Conservation (phyloP, 2,113 vertebrate species). For the Ranitomeya imitator region DNA sequence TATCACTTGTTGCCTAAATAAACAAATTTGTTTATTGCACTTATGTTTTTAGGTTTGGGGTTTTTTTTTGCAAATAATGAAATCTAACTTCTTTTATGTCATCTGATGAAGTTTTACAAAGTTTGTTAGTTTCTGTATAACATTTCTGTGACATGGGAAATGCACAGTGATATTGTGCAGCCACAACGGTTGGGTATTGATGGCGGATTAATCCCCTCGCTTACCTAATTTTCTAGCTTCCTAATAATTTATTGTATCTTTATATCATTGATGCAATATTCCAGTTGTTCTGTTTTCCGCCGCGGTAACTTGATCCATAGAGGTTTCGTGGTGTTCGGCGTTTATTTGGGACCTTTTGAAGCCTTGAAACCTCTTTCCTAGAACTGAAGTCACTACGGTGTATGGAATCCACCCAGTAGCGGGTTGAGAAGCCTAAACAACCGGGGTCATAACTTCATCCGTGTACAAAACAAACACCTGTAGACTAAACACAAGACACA, state of each 20-base stretch:
- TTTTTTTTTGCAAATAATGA: too few relatives aligned
- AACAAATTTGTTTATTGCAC: not conserved
- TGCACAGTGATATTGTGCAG: too few relatives aligned
- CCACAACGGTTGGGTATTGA: too few relatives aligned
- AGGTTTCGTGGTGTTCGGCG: not conserved
- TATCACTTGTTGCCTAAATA: slow-evolving; percentile 1
- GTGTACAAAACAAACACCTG: not conserved
- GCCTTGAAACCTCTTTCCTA: not conserved
- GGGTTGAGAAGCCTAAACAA: not conserved
- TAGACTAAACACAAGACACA: slow-evolving; percentile 34
- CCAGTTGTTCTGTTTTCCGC: not conserved
- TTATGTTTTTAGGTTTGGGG: not conserved
- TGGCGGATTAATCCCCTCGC: too few relatives aligned
- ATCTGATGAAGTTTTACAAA: too few relatives aligned
- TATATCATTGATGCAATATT: not conserved
- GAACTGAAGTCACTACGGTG: not conserved
- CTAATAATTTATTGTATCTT: too few relatives aligned
- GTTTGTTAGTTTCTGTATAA: too few relatives aligned
- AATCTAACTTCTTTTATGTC: too few relatives aligned
- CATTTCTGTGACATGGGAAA: too few relatives aligned
- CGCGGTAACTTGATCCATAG: not conserved
- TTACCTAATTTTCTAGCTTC: too few relatives aligned
- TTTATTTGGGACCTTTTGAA: not conserved
- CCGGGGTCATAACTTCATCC: not conserved
- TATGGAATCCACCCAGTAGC: not conserved